Evolutionary conservation across 2,888 invertebrate genomes (phyloP), one percentile per base, ranked within the genome.

Genomic region (Cantharis lateralis): DNA sequence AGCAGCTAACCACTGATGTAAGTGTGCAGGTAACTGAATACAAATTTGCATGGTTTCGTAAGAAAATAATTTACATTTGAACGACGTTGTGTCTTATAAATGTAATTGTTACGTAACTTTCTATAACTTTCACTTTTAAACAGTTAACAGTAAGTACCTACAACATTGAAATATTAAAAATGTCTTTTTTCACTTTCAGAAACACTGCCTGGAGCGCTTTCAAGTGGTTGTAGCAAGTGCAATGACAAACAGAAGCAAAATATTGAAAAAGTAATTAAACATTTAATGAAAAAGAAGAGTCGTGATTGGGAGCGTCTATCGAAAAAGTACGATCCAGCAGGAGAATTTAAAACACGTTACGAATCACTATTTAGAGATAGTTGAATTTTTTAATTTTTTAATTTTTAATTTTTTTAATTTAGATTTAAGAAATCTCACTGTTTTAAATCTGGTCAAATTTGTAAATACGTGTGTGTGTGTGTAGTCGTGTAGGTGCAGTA

Each of bases 261-360:
- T 0, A 92, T 94, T 0, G 92, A 94, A 64, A 93, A 93, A 85
- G 92, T 94, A 5, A 93, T 95, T 77, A 91, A 89, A 77, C 90
- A 93, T 81, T 86, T 95, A 70, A 92, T 91, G 84, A 86, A 89
- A 72, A 92, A 93, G 76, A 91, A 92, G 85, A 90, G 91, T 0
- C 89, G 89, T 0, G 94, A 94, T 81, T 95, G 94, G 93, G 90
- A 91, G 11, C 91, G 92, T 83, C 88, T 95, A 26, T 84, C 91
- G 9, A 89, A 90, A 15, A 92, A 92, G 81, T 95, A 93, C 89
- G 95, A 95, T 85, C 94, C 94, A 3, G 91, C 92, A 11, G 94
- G 94, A 0, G 91, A 92, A 77, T 91, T 90, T 85, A 89, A 90
- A 84, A 89, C 89, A 79, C 89, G 89, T 62, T 91, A 88, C 75